A percentile compares a stretch with the other conserved stretches of the same genome.
phyloP scores from a whole-genome alignment of 2,888 invertebrate genomes.

The Xestoiulus laeticollis region DNA sequence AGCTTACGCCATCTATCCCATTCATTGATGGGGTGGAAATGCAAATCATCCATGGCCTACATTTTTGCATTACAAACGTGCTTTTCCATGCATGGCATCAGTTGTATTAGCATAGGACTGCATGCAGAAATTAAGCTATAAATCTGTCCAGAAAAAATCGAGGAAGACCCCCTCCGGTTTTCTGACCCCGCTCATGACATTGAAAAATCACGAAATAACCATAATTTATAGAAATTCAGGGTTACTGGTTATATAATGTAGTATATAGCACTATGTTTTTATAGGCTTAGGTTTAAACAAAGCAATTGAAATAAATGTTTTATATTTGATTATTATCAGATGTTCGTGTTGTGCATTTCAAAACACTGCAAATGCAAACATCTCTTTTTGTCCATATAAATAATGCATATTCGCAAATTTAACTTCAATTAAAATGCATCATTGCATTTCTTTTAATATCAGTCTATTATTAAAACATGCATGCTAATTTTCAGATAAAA shows the following conservation, averaged over 20 bases:
- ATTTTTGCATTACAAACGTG: neutral
- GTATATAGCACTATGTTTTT: too few relatives aligned
- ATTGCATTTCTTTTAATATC: too few relatives aligned
- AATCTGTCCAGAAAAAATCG: neutral
- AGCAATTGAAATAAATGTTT: too few relatives aligned
- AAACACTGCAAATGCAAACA: too few relatives aligned
- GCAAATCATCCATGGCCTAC: neutral
- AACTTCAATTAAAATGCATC: too few relatives aligned
- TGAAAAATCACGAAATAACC: neutral
- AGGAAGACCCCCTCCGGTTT: neutral
- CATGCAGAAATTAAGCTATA: conserved; percentile 2
- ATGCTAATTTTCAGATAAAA: too few relatives aligned
- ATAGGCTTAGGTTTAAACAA: too few relatives aligned
- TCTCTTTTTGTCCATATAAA: too few relatives aligned
- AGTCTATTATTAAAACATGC: too few relatives aligned
- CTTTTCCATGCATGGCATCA: neutral
- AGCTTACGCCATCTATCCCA: neutral
- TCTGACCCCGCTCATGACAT: neutral
- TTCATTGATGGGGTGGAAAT: neutral
- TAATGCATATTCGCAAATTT: too few relatives aligned
- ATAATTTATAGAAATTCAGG: conserved; percentile 12
- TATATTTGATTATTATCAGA: too few relatives aligned
- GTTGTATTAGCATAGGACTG: neutral
- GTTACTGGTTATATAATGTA: neutral
- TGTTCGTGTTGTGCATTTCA: too few relatives aligned